Evolutionary conservation across 2,888 invertebrate genomes (phyloP), one percentile per base, ranked within the genome.

Genomic region (Pseudeuparius sepicola): DNA sequence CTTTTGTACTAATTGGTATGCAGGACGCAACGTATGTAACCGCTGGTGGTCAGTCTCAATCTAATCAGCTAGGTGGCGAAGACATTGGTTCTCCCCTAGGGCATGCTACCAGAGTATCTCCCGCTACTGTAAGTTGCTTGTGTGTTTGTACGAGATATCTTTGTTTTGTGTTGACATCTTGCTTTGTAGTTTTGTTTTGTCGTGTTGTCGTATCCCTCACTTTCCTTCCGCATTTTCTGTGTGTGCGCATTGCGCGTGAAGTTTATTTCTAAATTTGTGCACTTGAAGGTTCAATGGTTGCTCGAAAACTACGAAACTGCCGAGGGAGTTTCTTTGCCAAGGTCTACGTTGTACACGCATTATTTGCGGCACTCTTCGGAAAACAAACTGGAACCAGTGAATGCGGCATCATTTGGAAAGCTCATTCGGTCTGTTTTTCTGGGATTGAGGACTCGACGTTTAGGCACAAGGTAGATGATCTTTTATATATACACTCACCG

Each of bases 401-500:
- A 99, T 68, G 96, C 97, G 23, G 98, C 98, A 5, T 96, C 94
- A 18, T 99, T 99, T 69, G 98, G 98, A 42, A 98, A 99, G 66
- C 73, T 98, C 24, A 98, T 98, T 56, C 79, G 98, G 40, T 94
- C 96, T 3, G 97, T 98, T 41, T 98, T 99, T 69, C 73, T 94
- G 49, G 97, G 97, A 11, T 71, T 98, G 52, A 72, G 94, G 44
- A 98, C 98, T 10, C 68, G 93, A 48, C 75, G 98, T 34, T 72
- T 98, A 27, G 98, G 98, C 43, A 98, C 97, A 3, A 76, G 88
- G 81, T 79, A 57, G 40, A 25, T 14, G 20, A 16, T 10, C 10
- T 11, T n/a, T n/a, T n/a, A n/a, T n/a, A n/a, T n/a, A n/a, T n/a
- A n/a, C n/a, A n/a, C n/a, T n/a, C n/a, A n/a, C n/a, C n/a, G n/a